These are phyloP conservation scores for Darevskia mixta DNA, from an alignment of 2,797 vertebrate genomes.

Conservation along the genomic window DNA sequence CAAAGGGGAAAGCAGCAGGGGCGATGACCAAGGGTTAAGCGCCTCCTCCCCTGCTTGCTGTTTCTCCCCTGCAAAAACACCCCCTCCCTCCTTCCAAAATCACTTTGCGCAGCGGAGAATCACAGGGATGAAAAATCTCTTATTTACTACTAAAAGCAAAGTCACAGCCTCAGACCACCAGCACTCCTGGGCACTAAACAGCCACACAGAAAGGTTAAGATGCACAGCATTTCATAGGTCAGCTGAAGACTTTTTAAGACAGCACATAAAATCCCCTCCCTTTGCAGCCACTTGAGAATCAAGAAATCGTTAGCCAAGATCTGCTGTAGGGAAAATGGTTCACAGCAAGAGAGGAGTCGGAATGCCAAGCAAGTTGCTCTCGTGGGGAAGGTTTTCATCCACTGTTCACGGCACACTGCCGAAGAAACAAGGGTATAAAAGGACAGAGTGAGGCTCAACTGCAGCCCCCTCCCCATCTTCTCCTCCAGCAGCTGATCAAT, in stretches of 20 bases:
- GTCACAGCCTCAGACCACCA: neutral
- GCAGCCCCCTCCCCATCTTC: neutral
- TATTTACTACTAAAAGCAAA: neutral
- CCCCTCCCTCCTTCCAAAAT: conserved; percentile 6
- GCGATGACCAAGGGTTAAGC: neutral
- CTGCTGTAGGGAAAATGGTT: conserved; percentile 43
- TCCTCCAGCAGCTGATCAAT: neutral
- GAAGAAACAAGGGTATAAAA: conserved; percentile 26
- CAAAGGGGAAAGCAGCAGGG: too few species aligned
- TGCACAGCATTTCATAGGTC: neutral
- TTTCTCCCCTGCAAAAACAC: conserved; percentile 19
- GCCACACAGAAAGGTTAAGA: conserved; percentile 2
- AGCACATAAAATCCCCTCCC: neutral
- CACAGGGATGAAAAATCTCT: neutral
- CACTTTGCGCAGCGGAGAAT: neutral
- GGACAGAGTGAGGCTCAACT: neutral
- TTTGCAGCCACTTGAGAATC: conserved; percentile 32
- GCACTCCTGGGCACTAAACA: neutral
- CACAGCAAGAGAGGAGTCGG: neutral
- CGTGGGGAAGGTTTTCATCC: conserved; percentile 43
- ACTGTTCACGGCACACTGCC: conserved; percentile 38
- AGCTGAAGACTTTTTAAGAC: neutral
- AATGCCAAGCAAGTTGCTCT: conserved; percentile 13
- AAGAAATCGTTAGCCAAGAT: neutral
- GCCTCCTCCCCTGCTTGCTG: too few species aligned